Evolutionary conservation across 2,888 invertebrate genomes (phyloP), one percentile per base, ranked within the genome.

Genomic region (Microchrysa polita): DNA sequence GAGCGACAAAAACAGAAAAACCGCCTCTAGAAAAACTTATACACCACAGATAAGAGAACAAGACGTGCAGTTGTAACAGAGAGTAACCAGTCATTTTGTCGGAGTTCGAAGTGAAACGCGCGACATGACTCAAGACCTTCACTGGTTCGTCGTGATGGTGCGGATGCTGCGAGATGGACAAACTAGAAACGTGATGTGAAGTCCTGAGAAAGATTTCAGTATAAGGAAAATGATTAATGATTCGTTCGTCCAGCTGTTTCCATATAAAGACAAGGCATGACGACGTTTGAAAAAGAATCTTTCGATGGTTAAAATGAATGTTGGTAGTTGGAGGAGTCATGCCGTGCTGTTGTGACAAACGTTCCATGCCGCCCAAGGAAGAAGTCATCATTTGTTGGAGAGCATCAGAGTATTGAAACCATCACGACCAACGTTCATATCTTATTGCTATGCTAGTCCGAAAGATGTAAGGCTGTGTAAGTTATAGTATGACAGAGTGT

Each of bases 211-310:
- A 53, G 67, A 67, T 67, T 67, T 52, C 18, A 48, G 67, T 53
- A n/a, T n/a, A 65, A 63, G 75, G 65, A 75, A 75, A 72, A 75
- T 75, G 75, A 75, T 75, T 75, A 75, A 75, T 75, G 75, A 69
- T 53, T 71, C 59, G 52, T 59, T n/a, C 55, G 73, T 63, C 75
- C 75, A 75, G 75, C 73, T 75, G 75, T 73, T 73, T 63, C 63
- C 67, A 55, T n/a, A n/a, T n/a, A n/a, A n/a, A 48, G 67, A 23
- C 67, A 74, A 72, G 67, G 73, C 61, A 52, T 57, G 69, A 44
- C 71, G 73, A 75, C 73, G 73, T 73, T n/a, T 73, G 73, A 73
- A 75, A 69, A 59, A 69, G 55, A 53, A 40, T 67, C 40, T 53
- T 27, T 48, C 55, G 18, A 53, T 63, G 67, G 67, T 59, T 52